Percentiles rank a stretch among this genome's conserved stretches.
Conservation (phyloP, 1,140 invertebrate genomes). For the Tetramorium parvispinum region DNA sequence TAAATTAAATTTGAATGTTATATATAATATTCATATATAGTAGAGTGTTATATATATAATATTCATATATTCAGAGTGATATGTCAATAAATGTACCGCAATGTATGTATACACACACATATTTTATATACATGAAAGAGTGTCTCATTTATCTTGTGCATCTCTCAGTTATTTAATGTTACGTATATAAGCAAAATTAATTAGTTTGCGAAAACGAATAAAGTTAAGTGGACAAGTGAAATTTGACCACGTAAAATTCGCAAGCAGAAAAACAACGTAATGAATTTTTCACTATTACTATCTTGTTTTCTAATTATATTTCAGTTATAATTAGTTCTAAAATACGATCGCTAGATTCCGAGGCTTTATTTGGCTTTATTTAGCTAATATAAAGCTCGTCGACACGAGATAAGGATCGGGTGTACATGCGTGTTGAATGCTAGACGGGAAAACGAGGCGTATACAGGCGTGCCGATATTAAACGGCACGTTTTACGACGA, state of each 20-base stretch:
- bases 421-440: neutral
- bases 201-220: neutral
- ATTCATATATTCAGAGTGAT: neutral
- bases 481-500: neutral
- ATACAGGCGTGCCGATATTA: neutral
- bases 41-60: neutral
- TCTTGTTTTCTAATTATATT: neutral
- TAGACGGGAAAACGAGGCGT: neutral
- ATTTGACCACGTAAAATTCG: neutral
- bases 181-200: neutral
- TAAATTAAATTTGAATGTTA: conserved; percentile 20
- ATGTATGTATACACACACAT: no score
- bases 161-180: no score
- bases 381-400: conserved; percentile 22
- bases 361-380: neutral
- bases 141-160: no score
- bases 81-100: neutral
- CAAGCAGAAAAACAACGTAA: neutral
- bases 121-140: no score
- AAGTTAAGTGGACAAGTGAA: neutral
- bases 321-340: neutral
- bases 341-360: neutral
- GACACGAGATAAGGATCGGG: neutral
- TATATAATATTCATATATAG: neutral
- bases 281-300: neutral